Conservation (phyloP, 2,797 vertebrate genomes). For the Gadopsis marmoratus region DNA sequence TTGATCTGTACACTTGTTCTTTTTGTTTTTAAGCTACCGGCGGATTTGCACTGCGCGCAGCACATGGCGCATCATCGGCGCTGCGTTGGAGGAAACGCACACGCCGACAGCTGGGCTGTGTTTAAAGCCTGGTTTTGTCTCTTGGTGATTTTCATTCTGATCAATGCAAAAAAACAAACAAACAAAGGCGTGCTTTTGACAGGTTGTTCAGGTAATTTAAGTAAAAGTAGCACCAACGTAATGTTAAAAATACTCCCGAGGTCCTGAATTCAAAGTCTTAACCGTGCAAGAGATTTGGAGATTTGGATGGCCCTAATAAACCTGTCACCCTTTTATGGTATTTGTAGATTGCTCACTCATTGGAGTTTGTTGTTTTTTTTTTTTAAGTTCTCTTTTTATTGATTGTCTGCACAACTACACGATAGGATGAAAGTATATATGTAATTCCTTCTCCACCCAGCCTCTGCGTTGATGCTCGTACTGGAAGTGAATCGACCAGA, state of each 20-base stretch:
- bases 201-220: background rate
- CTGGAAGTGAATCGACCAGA: constrained; percentile 77
- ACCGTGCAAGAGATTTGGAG: too few relatives aligned
- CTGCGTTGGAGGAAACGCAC: constrained; percentile 63
- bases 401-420: background rate
- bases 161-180: background rate
- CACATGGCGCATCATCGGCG: constrained; percentile 39
- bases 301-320: background rate
- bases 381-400: constrained; percentile 7
- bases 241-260: too few relatives aligned
- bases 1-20: too few relatives aligned
- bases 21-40: background rate
- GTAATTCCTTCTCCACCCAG: constrained; percentile 39
- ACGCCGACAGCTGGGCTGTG: constrained; percentile 56
- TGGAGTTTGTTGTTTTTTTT: background rate
- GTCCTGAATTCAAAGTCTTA: too few relatives aligned
- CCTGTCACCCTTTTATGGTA: background rate
- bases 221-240: too few relatives aligned
- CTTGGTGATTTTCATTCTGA: constrained; percentile 12
- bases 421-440: background rate
- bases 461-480: constrained; percentile 54
- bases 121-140: constrained; percentile 28
- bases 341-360: background rate
- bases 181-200: background rate
- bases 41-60: constrained; percentile 38